A percentile compares a stretch with the other conserved stretches of the same genome.
These are phyloP conservation scores for Volucella inanis DNA, from an alignment of 2,888 invertebrate species.

Conservation along the genomic window DNA sequence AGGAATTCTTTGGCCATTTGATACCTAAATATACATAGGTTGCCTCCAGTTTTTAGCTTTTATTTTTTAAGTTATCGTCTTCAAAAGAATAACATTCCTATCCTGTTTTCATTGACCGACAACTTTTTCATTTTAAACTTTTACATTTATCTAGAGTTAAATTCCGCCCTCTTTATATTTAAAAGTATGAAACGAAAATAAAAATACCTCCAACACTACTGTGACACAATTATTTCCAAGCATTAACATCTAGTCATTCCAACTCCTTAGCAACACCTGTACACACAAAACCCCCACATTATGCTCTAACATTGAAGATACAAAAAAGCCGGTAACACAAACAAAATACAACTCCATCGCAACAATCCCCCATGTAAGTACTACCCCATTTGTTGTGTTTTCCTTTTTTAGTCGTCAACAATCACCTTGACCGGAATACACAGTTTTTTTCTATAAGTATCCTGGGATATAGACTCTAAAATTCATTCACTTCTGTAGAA, in stretches of 20 bases:
- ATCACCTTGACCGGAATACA: constrained; percentile 63
- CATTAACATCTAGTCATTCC: background rate
- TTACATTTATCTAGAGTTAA: too few relatives aligned
- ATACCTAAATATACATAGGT: too few relatives aligned
- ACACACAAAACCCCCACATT: constrained; percentile 1
- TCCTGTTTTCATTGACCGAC: too few relatives aligned
- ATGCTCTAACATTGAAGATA: constrained; percentile 27
- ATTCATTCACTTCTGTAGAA: constrained; percentile 16
- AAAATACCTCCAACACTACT: background rate
- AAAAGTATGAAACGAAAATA: too few relatives aligned
- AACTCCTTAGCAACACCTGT: constrained; percentile 60
- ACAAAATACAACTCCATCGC: constrained; percentile 28
- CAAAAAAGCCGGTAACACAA: constrained; percentile 42
- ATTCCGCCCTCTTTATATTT: background rate
- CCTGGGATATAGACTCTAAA: background rate
- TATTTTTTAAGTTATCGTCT: too few relatives aligned
- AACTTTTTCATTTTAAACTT: too few relatives aligned
- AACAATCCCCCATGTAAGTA: constrained; percentile 26
- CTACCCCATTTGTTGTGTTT: constrained; percentile 10
- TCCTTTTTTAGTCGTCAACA: constrained; percentile 40
- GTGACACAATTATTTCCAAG: background rate
- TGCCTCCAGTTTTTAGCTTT: too few relatives aligned
- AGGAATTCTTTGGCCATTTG: too few relatives aligned
- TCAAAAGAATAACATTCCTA: too few relatives aligned
- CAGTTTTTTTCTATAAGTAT: constrained; percentile 18